A percentile compares a stretch with the other conserved stretches of the same genome.
These are phyloP conservation scores for Pangasius sanitwongsei DNA, from an alignment of 2,797 vertebrate species.

Conservation along the genomic window DNA sequence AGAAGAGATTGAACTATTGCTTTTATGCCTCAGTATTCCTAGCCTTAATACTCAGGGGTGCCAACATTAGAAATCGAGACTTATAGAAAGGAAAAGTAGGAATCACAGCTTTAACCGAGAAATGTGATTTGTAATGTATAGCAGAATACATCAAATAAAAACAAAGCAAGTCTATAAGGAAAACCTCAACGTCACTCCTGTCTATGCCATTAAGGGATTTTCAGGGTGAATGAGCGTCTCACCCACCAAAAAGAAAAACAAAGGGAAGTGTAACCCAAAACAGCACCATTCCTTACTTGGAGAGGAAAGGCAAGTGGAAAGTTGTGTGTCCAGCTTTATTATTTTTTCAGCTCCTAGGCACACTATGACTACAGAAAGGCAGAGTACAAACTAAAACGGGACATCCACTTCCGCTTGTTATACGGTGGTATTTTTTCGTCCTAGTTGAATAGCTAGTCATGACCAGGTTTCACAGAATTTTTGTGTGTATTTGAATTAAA, in stretches of 20 bases:
- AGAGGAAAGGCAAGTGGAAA: constrained; percentile 17
- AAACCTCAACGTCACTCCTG: constrained; percentile 5
- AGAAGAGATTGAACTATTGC: not conserved
- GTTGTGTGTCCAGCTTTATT: constrained; percentile 23
- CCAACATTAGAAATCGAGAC: not conserved
- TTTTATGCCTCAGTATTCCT: not conserved
- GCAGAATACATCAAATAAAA: not conserved
- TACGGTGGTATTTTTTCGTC: not conserved
- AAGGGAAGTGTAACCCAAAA: constrained; percentile 10
- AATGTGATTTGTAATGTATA: not conserved
- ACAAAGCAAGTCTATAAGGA: not conserved
- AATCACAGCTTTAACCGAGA: not conserved
- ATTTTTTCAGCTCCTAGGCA: constrained; percentile 16
- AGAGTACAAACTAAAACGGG: not conserved
- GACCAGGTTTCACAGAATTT: not conserved
- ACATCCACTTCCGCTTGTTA: not conserved
- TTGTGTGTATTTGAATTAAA: not conserved
- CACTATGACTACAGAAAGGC: not conserved
- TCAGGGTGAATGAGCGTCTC: constrained; percentile 39
- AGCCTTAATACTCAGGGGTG: not conserved
- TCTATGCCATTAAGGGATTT: constrained; percentile 43
- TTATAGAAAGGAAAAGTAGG: not conserved
- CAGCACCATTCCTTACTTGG: constrained; percentile 28
- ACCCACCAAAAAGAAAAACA: constrained; percentile 22
- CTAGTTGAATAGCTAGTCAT: not conserved